Evolutionary conservation across 2,888 invertebrate species (phyloP), one percentile per base, ranked within the genome.

Genomic region (Zootermopsis nevadensis): DNA sequence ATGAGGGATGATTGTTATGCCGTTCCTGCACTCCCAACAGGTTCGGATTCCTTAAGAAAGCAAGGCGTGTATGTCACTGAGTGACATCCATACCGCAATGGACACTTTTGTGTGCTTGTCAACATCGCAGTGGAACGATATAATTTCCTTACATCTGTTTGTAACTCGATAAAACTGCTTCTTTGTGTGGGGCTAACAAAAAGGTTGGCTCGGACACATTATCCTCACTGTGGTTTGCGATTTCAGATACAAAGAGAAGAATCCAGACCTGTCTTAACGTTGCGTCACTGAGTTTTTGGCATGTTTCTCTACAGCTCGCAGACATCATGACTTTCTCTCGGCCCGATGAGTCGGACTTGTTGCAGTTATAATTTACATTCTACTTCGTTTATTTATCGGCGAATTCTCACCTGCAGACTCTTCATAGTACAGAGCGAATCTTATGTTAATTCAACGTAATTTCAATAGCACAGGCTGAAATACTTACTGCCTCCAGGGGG

Each of bases 101-200:
- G 74, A 74, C 74, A 74, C 74, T 74, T 74, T 74, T 38, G 74
- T 74, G 38, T n/a, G 38, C 74, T n/a, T n/a, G 38, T 33, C 33
- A 38, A 38, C 74, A 38, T 22, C 33, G 22, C 24, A 33, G 10
- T 69, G 69, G 69, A 69, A 33, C 69, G 74, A 74, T 74, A 42
- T 74, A 38, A 74, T 74, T 38, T 74, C 74, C 74, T n/a, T 38
- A n/a, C 33, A n/a, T n/a, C 74, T 74, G 74, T 74, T 74, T 74
- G 74, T 42, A 74, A 74, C 74, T n/a, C 74, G 74, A 74, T 74
- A n/a, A 74, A 74, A 38, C 74, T 22, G 12, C 24, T 38, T 74
- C 35, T 74, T 38, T 74, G 74, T 38, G n/a, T 74, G 27, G 2
- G 24, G 8, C 24, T n/a, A 35, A 38, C 74, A 38, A 35, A 74